phyloP scores from a whole-genome alignment of 2,113 vertebrate genomes.

The Protomyctophum bolini region DNA sequence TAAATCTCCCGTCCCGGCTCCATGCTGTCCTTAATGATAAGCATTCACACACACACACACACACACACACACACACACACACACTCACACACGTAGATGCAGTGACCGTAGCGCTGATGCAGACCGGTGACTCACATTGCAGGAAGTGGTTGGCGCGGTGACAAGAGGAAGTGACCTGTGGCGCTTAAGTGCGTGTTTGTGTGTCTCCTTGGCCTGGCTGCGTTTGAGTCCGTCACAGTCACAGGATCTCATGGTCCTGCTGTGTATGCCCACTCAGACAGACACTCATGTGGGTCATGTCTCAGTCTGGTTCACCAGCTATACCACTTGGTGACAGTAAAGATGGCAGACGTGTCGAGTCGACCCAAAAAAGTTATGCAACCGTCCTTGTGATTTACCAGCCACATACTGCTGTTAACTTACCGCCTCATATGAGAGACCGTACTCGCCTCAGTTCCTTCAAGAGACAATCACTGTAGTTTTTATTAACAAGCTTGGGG shows the following conservation, averaged over 20 bases:
- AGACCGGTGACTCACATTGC: conserved; percentile 61
- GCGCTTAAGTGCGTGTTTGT: conserved; percentile 5
- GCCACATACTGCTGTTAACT: not conserved
- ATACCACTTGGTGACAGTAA: not conserved
- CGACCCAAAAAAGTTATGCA: not conserved
- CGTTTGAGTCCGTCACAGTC: conserved; percentile 40
- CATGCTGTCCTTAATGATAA: conserved; percentile 50
- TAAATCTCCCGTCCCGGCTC: conserved; percentile 63
- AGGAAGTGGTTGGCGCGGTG: conserved; percentile 45
- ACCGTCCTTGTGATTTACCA: not conserved
- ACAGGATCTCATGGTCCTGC: not conserved
- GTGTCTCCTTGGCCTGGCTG: conserved; percentile 5
- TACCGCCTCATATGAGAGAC: too few relatives aligned
- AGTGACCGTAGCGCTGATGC: conserved; percentile 50
- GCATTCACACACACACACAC: not conserved
- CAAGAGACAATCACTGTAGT: too few relatives aligned
- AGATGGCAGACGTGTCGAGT: not conserved
- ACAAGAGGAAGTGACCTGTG: conserved; percentile 51
- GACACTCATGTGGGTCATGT: not conserved
- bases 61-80: too few relatives aligned
- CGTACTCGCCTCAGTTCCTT: too few relatives aligned
- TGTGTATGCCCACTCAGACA: conserved; percentile 3
- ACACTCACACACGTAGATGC: conserved; percentile 22
- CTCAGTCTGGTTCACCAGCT: conserved; percentile 16
- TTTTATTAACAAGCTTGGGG: too few relatives aligned